Base-by-base conservation (phyloP, 1,140 invertebrate genomes). In the Phymorhynchus buccinoides region DNA sequence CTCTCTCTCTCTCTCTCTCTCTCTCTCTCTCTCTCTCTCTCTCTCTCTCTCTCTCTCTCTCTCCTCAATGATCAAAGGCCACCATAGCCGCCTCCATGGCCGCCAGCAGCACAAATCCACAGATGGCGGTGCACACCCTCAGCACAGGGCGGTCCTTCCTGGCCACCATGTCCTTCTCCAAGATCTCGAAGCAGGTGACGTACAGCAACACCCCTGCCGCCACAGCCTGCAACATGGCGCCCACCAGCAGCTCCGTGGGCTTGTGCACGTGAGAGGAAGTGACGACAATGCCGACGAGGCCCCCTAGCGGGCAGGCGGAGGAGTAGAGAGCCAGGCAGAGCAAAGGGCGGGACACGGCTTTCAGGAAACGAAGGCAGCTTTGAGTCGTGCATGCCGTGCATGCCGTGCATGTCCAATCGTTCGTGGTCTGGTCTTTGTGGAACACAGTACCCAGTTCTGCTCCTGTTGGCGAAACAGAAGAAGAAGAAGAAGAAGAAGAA, bases 161-260 rank as follows among this genome's bases (percentile, higher is more conserved):
- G 0, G 37, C 32, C 18, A 94, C 39, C 18, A 94, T 77, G 86
- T 94, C 94, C 81, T 93, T 90, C 14, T 91, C 97, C 44, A 98
- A 93, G 48, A 98, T 96, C 94, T 98, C 97, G 90, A 97, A 96
- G 48, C 97, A 96, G 0, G 97, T 97, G 66, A 98, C 96, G 92
- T 98, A 98, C 0, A 98, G 93, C 56, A 98, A 95, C 0, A 97
- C 98, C 41, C 97, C 97, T 27, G 96, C 96, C 27, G 97, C 97
- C n/a, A 98, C 84, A 37, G 94, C 94, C 89, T 95, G 94, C 32
- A 95, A 90, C 71, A 94, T 88, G 0, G 93, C 94, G 87, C 92
- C 93, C 16, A 92, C 83, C 30, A 95, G 79, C 30, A 89, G 85
- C 7, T 92, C 88, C 32, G 80, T 41, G 2, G 52, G 4, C 1